Evolutionary conservation across 92 coral and sea anemone genomes (phyloP), one percentile per base, ranked within the genome.

Genomic region (Actinostola sp.): DNA sequence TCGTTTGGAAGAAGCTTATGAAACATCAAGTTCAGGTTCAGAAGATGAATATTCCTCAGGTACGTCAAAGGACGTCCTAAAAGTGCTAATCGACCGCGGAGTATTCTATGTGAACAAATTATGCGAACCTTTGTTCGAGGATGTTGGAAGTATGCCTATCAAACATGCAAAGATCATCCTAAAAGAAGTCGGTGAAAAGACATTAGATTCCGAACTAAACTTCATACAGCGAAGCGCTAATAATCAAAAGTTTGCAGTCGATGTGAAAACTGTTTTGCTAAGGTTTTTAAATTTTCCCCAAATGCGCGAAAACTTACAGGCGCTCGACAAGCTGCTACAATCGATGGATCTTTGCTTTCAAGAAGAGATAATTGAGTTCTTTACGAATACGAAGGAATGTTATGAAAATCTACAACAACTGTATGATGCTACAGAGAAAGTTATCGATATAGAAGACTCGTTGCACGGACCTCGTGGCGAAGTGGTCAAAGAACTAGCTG

Each of bases 401-500:
- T 68, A 68, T 33, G 62, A 68, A 31, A 33, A 68, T 32, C 62
- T 39, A 1, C 14, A 11, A 23, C 72, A 75, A 26, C 38, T 46
- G 0, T 31, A 25, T 51, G 25, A 46, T 0, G 31, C 80, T 74
- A 30, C 83, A 73, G 45, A 66, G 46, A 20, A 48, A 51, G 80
- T 67, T 82, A 28, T 80, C 62, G 8, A 71, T 70, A 11, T 87
- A 78, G 6, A 38, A 83, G 41, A 72, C 62, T 26, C 46, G 1
- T 23, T 68, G 13, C 74, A 51, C 51, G 74, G 62, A 15, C 23
- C 31, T 27, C 28, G 33, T 11, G 74, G 74, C 0, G 63, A 69
- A 6, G 61, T 75, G 27, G 62, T 77, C 33, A 56, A 50, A 17
- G 73, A 75, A 39, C 72, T 89, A 46, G 77, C 84, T 48, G 71